Evolutionary conservation across 2,797 vertebrate genomes (phyloP), one percentile per base, ranked within the genome.

Genomic region (Dromococcyx pavoninus): DNA sequence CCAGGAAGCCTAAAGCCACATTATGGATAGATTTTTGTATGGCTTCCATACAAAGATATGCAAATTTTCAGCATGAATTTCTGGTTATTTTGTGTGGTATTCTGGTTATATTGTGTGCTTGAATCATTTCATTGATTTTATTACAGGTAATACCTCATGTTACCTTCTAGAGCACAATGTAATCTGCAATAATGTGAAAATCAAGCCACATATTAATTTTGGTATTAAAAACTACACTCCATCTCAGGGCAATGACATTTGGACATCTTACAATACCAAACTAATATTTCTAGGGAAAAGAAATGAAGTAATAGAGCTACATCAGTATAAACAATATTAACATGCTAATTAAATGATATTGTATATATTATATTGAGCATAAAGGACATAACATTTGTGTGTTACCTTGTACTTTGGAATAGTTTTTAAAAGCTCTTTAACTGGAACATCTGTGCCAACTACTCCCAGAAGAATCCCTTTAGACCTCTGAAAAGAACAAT

Each of bases 361-460:
- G 18, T 30, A 57, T 54, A 25, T 33, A 28, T 61, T 71, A 78
- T 27, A 48, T 14, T 27, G 17, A 73, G 24, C 69, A 67, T 13
- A 79, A 70, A 53, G 27, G 1, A 67, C 21, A 35, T 64, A 28
- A 22, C 17, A 70, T 78, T 89, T 83, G n/a, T 48, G 11, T 19
- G 33, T 97, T 98, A 99, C 99, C 99, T 99, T 99, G 89, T 99
- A 99, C 96, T 99, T 99, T 72, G 99, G 99, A 94, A 99, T 99
- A 51, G 99, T 98, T 97, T 99, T 99, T 91, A 99, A 97, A 81
- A 99, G 98, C 97, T 99, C 99, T 76, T 99, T 99, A 57, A 99
- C 99, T 3, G 99, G 99, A 80, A 99, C 99, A 70, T 99, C 99
- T 64, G 99, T 99, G 86, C 99, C 99, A 69, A 99, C 99, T 95